Evolutionary conservation across 2,797 vertebrate species (phyloP).

Genomic region (Poeciliopsis gracilis): DNA sequence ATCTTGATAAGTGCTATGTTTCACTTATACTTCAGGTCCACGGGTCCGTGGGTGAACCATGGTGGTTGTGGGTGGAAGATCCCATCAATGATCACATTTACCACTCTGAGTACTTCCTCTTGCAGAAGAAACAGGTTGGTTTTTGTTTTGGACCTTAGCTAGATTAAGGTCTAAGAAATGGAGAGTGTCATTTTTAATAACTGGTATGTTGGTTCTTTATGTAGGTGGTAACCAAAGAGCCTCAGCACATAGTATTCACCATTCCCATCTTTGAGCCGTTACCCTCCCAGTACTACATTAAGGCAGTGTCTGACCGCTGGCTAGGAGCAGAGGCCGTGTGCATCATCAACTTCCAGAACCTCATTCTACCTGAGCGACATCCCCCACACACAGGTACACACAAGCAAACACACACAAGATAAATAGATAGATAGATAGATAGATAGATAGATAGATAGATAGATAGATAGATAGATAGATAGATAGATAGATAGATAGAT

Average conservation of each 20-base stretch:
- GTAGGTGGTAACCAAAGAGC: constrained; percentile 90
- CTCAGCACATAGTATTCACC: constrained; percentile 93
- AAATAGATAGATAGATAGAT: too few relatives aligned
- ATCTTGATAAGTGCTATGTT: neutral
- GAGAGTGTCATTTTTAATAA: neutral
- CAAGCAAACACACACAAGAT: neutral
- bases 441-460: too few relatives aligned
- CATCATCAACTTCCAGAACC: constrained; percentile 97
- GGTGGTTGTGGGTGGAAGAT: constrained; percentile 99
- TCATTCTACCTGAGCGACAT: constrained; percentile 96
- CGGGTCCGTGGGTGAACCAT: constrained; percentile 93
- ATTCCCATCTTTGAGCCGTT: constrained; percentile 98
- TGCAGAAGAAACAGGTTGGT: constrained; percentile 95
- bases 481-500: too few relatives aligned
- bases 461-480: too few relatives aligned
- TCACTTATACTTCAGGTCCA: constrained; percentile 72
- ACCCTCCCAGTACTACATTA: constrained; percentile 97
- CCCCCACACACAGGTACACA: constrained; percentile 94
- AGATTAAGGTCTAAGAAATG: neutral
- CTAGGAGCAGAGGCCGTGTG: constrained; percentile 94
- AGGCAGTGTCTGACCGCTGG: constrained; percentile 95
- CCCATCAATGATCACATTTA: constrained; percentile 98
- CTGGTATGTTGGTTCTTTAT: neutral
- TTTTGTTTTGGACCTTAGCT: rapidly evolving
- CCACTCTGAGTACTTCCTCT: constrained; percentile 95